phyloP scores from a whole-genome alignment of 92 coral and sea anemone genomes.

The Epizoanthus rinbou region DNA sequence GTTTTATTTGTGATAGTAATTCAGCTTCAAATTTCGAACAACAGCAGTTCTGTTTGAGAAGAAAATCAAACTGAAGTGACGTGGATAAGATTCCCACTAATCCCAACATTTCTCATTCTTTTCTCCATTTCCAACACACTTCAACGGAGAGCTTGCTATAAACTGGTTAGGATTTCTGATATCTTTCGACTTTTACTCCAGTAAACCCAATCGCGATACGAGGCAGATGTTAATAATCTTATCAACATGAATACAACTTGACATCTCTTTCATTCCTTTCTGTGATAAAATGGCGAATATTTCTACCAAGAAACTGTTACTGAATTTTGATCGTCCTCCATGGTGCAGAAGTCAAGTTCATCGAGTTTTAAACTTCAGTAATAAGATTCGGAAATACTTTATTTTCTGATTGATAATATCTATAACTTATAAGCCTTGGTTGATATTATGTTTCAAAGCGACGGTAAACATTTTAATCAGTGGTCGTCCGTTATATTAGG shows the following conservation, averaged over 20 bases:
- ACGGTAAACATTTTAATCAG: background rate
- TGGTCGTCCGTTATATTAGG: background rate
- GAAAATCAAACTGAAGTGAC: background rate
- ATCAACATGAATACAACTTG: too few species aligned
- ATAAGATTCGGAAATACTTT: constrained; percentile 34
- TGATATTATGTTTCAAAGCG: background rate
- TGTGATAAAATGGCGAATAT: too few species aligned
- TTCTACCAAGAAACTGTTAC: too few species aligned
- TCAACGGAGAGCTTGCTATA: too few species aligned
- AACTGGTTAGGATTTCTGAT: too few species aligned
- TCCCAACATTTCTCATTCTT: background rate
- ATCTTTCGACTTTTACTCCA: too few species aligned
- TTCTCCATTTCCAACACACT: too few species aligned
- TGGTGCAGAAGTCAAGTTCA: too few species aligned
- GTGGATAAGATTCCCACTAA: background rate
- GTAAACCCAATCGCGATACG: too few species aligned
- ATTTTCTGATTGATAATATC: constrained; percentile 16
- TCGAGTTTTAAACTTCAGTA: background rate
- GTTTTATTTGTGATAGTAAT: background rate
- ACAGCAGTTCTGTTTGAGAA: background rate
- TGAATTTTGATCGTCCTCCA: too few species aligned
- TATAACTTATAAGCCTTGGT: background rate
- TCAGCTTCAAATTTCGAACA: background rate
- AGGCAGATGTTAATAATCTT: too few species aligned
- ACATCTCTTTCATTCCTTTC: too few species aligned